Evolutionary conservation across 2,113 vertebrate genomes (phyloP), one percentile per base, ranked within the genome.

Genomic region (Cyprinodon brontotheroides): DNA sequence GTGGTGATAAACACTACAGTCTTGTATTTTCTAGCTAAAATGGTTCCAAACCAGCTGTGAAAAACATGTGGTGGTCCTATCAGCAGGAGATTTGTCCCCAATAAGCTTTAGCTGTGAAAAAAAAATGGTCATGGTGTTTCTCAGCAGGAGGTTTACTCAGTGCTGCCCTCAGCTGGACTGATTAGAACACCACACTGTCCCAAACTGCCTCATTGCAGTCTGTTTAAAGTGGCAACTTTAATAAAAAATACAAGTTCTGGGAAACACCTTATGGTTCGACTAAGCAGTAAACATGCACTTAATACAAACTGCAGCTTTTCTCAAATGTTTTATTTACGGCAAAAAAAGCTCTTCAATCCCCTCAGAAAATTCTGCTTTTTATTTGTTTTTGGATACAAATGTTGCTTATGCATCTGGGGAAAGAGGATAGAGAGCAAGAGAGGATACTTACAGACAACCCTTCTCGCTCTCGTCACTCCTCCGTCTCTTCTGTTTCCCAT

Each of bases 181-280:
- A 89, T 63, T 70, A 80, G 65, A 72, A 90, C 87, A 85, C 91
- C 85, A 90, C 83, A 86, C 88, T 80, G 13, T 83, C 81, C 22
- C 75, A 88, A 88, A 91, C 91, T 89, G 91, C 90, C 88, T 92
- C 85, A 87, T 85, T 85, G 86, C 68, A 71, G 61, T 80, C 86
- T 89, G 87, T 87, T 87, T 77, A 73, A 75, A 84, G 82, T 67
- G 80, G 84, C 77, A 77, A 78, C 71, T 70, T 70, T 68, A 70
- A 62, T 47, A 68, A 63, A 65, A 62, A 40, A 61, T 41, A 63
- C 41, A 63, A 71, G 59, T 67, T 78, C 63, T 88, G 79, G 76
- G 82, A 80, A 87, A 81, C 68, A 89, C 79, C 48, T 79, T 68
- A 72, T 53, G 78, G 75, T 84, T 88, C 65, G 4, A 82, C 91